Conservation (phyloP, 2,888 invertebrate species). For the Cheilosia urbana region DNA sequence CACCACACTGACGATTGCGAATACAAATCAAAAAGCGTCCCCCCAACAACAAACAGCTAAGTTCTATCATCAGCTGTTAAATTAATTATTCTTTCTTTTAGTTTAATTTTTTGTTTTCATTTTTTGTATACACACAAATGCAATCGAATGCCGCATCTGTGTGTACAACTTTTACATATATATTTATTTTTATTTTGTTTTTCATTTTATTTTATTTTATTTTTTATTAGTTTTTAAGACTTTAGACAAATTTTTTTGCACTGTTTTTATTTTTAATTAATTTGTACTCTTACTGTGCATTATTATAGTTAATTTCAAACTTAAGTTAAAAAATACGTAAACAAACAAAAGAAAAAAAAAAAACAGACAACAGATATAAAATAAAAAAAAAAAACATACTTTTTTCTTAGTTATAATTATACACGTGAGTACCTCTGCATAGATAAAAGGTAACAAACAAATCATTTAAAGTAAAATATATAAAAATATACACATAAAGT, state of each 20-base stretch:
- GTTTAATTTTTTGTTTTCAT: conserved; percentile 60
- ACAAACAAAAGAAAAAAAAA: conserved; percentile 31
- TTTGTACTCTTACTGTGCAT: conserved; percentile 63
- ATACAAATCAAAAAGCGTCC: conserved; percentile 65
- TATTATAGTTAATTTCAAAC: conserved; percentile 68
- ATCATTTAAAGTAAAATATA: conserved; percentile 45
- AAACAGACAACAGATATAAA: conserved; percentile 18
- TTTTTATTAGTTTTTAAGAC: conserved; percentile 73
- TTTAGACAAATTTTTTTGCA: conserved; percentile 76
- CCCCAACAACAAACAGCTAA: conserved; percentile 50
- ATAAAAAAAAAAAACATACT: conserved; percentile 54
- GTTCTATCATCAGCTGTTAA: conserved; percentile 74
- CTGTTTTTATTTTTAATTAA: conserved; percentile 69
- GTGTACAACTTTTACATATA: conserved; percentile 27
- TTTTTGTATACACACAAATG: conserved; percentile 35
- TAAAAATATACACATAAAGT: conserved; percentile 9
- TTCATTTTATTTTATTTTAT: conserved; percentile 53
- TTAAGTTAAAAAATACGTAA: conserved; percentile 55
- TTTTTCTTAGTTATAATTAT: conserved; percentile 71
- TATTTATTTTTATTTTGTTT: conserved; percentile 61
- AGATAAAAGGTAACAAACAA: conserved; percentile 64
- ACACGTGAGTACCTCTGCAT: conserved; percentile 77
- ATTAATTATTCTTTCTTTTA: conserved; percentile 64
- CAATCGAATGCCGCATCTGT: conserved; percentile 24
- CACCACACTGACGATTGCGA: conserved; percentile 71